Base-by-base conservation (phyloP, 1,140 invertebrate species). In the Fopius arisanus region DNA sequence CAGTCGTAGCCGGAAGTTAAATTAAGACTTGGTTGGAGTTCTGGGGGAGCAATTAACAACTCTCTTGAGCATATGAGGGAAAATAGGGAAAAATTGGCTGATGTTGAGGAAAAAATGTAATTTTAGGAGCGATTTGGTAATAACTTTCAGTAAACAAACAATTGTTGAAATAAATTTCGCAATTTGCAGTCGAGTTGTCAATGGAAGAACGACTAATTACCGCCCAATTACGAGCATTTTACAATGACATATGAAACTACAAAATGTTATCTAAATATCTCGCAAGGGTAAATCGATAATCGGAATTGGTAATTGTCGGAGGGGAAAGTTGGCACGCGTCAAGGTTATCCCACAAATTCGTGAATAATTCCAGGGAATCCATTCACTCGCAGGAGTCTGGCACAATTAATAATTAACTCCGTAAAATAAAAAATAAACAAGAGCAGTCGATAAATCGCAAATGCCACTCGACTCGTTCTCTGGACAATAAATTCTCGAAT, bases 291-390 rank as follows among this genome's bases (percentile, higher is more conserved):
- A 33, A 65, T 71, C 70, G 29, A 62, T 10, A 37, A 37, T 37
- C 12, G 33, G 33, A 37, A 37, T 37, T 37, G 33, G 33, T 37
- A 37, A 37, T 12, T n/a, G n/a, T n/a, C n/a, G n/a, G n/a, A n/a
- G 33, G 69, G 59, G 69, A 72, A 51, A 72, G 70, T 48, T 72
- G 70, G 70, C 70, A 72, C 70, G 70, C 70, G 70, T 72, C 70
- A 72, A 72, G 70, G 70, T 65, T 43, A 23, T 72, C 40, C 26
- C 63, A 40, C 63, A 43, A 59, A 59, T 59, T 59, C 54, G 40
- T 43, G 43, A 14, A 40, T 72, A 66, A 72, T 63, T 72, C 70
- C 40, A 48, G 23, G 70, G 2, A 19, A 10, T 26, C 54, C 54
- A 59, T 59, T 59, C 16, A 28, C 23, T 10, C 19, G 1, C 43